Evolutionary conservation across 2,888 invertebrate species (phyloP).

Genomic region (Latheticus oryzae): DNA sequence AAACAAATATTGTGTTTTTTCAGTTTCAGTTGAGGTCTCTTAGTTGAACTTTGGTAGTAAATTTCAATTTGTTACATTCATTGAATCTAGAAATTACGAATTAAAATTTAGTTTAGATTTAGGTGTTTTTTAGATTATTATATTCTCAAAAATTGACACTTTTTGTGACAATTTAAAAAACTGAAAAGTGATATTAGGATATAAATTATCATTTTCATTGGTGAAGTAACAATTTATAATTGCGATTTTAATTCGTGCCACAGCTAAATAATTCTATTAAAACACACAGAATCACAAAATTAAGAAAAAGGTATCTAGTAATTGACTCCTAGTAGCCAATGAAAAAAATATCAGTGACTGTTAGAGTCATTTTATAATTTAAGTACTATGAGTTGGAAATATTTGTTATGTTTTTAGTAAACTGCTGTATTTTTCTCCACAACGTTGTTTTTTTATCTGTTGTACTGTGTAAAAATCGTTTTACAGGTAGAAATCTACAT

Average conservation of each 20-base stretch:
- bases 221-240: slow-evolving; percentile 15
- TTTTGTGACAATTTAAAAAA: slow-evolving; percentile 41
- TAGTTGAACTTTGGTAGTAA: slow-evolving; percentile 9
- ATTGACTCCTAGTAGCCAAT: slow-evolving; percentile 29
- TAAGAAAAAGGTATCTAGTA: too few relatives aligned
- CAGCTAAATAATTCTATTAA: slow-evolving; percentile 23
- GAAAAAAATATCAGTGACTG: slow-evolving; percentile 29
- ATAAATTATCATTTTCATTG: slow-evolving; percentile 39
- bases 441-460: slow-evolving; percentile 26
- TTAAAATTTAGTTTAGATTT: slow-evolving; percentile 39
- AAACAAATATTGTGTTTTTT: slow-evolving; percentile 12
- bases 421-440: slow-evolving; percentile 26
- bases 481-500: slow-evolving; percentile 8
- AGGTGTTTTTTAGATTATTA: slow-evolving; percentile 37
- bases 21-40: slow-evolving; percentile 12
- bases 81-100: slow-evolving; percentile 29
- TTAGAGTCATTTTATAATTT: slow-evolving; percentile 31
- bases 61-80: slow-evolving; percentile 31
- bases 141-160: slow-evolving; percentile 39
- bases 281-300: not conserved
- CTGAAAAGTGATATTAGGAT: slow-evolving; percentile 45
- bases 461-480: slow-evolving; percentile 7
- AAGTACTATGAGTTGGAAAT: slow-evolving; percentile 32
- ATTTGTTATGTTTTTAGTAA: slow-evolving; percentile 38
- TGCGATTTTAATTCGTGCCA: slow-evolving; percentile 17